A percentile compares a stretch with the other conserved stretches of the same genome.
These are phyloP conservation scores for Girardinichthys multiradiatus DNA, from an alignment of 2,113 vertebrate species.

Conservation along the genomic window DNA sequence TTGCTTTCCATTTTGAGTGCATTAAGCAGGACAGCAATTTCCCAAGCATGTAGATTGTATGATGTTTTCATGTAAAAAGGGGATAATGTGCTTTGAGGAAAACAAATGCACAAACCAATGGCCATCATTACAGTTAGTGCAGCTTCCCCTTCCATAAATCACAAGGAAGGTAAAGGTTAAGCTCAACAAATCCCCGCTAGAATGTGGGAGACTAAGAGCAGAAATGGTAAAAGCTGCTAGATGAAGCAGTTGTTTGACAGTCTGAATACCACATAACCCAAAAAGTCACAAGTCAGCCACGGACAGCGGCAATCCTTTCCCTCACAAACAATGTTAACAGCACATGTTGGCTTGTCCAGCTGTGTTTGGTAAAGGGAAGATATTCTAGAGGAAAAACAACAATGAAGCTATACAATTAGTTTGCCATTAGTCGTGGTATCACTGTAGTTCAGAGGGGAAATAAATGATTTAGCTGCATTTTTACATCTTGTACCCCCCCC, in stretches of 20 bases:
- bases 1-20: constrained; percentile 16
- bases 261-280: not conserved
- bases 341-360: not conserved
- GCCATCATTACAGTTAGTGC: constrained; percentile 18
- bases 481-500: no score
- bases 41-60: constrained; percentile 8
- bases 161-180: constrained; percentile 47
- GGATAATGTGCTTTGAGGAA: constrained; percentile 16
- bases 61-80: constrained; percentile 47
- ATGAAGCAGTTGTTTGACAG: no score
- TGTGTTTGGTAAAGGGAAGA: not conserved
- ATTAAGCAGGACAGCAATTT: constrained; percentile 18
- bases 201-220: not conserved
- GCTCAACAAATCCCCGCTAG: constrained; percentile 33
- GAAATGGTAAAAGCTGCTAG: no score
- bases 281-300: no score
- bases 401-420: no score
- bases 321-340: no score
- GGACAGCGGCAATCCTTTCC: no score
- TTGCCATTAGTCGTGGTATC: no score
- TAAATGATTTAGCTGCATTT: no score
- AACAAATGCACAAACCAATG: constrained; percentile 22
- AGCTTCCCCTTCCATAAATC: constrained; percentile 31
- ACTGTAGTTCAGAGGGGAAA: no score
- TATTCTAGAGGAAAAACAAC: not conserved